Evolutionary conservation across 2,797 vertebrate species (phyloP).

Genomic region (Gorsachius magnificus): DNA sequence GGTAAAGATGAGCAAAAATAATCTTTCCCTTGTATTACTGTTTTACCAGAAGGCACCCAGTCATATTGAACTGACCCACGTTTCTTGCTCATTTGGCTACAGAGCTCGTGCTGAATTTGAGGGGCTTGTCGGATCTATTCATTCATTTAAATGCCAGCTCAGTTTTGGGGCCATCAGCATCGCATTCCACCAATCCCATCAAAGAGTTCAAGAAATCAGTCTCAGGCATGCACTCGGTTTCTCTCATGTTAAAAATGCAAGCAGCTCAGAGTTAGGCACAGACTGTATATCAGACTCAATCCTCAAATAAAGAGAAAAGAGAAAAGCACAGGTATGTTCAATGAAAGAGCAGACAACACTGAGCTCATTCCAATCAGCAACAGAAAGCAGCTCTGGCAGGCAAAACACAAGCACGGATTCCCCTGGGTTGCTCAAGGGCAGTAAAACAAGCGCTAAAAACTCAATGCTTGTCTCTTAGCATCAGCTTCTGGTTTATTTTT

Average conservation of each 20-base stretch:
- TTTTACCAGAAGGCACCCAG: not conserved
- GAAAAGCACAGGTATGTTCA: constrained; percentile 51
- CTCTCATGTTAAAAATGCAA: constrained; percentile 54
- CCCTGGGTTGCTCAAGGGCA: constrained; percentile 49
- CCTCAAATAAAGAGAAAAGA: constrained; percentile 63
- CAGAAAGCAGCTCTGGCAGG: constrained; percentile 5
- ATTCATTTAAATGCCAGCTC: constrained; percentile 45
- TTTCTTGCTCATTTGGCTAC: constrained; percentile 21
- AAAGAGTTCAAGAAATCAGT: constrained; percentile 51
- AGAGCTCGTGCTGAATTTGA: constrained; percentile 40
- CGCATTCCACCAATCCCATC: constrained; percentile 52
- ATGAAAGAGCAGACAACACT: constrained; percentile 40
- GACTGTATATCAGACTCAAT: constrained; percentile 25
- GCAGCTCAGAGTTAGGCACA: constrained; percentile 65
- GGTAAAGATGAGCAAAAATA: constrained; percentile 22
- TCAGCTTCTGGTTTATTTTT: not conserved
- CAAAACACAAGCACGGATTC: constrained; percentile 27
- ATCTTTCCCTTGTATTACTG: not conserved
- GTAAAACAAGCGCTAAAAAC: not conserved
- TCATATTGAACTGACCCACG: not conserved
- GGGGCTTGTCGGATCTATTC: constrained; percentile 56
- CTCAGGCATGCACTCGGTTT: constrained; percentile 61
- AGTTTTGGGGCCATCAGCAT: constrained; percentile 43
- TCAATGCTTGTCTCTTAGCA: not conserved
- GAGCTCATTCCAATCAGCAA: constrained; percentile 45